Conservation (phyloP, 2,113 vertebrate species). For the Tympanuchus pallidicinctus region DNA sequence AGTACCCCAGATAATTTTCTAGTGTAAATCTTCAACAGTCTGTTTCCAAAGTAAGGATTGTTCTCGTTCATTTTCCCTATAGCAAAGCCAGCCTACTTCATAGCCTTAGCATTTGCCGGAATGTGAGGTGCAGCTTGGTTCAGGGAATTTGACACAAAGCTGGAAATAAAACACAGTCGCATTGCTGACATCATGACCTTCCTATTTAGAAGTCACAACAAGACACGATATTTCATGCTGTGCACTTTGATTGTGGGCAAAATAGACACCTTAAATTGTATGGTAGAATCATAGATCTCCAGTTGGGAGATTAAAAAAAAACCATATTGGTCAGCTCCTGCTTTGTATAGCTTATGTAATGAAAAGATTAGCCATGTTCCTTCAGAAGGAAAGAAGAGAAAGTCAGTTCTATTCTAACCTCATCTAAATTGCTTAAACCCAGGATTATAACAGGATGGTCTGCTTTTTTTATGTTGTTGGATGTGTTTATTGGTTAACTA, state of each 20-base stretch:
- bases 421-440: not conserved
- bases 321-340: not conserved
- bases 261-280: not conserved
- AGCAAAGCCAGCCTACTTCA: not conserved
- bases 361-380: not conserved
- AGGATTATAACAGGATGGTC: not conserved
- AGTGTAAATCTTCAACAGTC: not conserved
- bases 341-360: not conserved
- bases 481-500: fast-evolving
- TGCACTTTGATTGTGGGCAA: not conserved
- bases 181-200: not conserved
- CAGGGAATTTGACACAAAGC: not conserved
- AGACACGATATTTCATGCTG: not conserved
- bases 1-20: not conserved
- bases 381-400: not conserved
- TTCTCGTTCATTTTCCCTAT: not conserved
- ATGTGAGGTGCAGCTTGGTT: not conserved
- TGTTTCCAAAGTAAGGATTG: not conserved
- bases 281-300: not conserved
- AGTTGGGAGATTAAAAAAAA: not conserved
- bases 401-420: not conserved
- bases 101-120: not conserved
- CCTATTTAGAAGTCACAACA: not conserved
- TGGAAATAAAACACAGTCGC: not conserved
- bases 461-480: fast-evolving